phyloP scores from a whole-genome alignment of 2,113 vertebrate species.

The Etheostoma spectabile region DNA sequence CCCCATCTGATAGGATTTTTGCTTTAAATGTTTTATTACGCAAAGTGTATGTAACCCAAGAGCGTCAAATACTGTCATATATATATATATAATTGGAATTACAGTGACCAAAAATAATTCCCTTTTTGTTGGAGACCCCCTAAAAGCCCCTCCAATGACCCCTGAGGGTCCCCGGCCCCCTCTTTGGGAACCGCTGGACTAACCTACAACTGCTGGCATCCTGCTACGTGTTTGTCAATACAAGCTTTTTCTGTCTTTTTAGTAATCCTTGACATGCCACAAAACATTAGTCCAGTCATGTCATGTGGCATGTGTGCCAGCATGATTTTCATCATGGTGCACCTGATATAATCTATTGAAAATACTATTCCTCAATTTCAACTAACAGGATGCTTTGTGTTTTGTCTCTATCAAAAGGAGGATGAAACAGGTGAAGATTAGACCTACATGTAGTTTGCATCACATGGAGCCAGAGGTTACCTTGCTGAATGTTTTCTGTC shows the following conservation, averaged over 20 bases:
- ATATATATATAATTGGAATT: too few relatives aligned
- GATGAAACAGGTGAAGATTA: constrained; percentile 14
- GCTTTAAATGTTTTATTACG: too few relatives aligned
- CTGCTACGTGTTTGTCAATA: neutral
- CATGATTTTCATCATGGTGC: neutral
- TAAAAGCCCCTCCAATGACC: too few relatives aligned
- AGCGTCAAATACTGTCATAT: too few relatives aligned
- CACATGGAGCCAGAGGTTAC: constrained; percentile 27
- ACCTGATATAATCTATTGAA: neutral
- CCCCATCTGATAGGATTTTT: too few relatives aligned
- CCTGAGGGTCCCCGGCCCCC: too few relatives aligned
- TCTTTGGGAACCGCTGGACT: too few relatives aligned
- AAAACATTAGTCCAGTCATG: neutral
- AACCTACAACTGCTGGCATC: neutral
- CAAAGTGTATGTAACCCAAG: too few relatives aligned
- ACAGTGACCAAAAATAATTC: too few relatives aligned
- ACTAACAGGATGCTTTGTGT: neutral
- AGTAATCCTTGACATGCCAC: constrained; percentile 4
- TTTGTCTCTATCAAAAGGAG: constrained; percentile 2
- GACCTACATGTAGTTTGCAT: neutral
- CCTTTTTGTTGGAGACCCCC: too few relatives aligned
- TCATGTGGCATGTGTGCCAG: neutral
- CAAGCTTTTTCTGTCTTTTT: neutral
- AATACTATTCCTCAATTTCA: neutral
- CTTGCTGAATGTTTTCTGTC: constrained; percentile 6